Conservation (phyloP, 2,797 vertebrate species). For the Trachurus trachurus region DNA sequence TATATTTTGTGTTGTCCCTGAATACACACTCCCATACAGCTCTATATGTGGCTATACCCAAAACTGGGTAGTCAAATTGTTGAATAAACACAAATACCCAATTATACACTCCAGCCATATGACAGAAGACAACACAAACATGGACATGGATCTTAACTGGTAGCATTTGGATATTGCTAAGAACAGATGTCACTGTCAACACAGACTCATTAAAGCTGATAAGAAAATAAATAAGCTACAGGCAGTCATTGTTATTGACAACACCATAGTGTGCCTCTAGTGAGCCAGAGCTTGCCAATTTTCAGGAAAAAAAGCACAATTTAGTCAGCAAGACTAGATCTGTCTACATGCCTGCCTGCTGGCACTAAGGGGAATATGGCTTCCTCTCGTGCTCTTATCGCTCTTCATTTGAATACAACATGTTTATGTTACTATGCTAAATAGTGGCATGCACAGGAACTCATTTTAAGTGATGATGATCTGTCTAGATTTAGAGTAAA, state of each 20-base stretch:
- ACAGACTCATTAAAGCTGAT: constrained; percentile 84
- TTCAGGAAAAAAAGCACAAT: constrained; percentile 69
- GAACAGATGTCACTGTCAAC: constrained; percentile 85
- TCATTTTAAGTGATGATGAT: constrained; percentile 63
- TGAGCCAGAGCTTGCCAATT: constrained; percentile 77
- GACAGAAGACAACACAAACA: constrained; percentile 68
- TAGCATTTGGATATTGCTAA: constrained; percentile 77
- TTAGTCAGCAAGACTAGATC: constrained; percentile 71
- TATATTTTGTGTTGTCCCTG: not conserved
- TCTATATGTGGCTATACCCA: constrained; percentile 42
- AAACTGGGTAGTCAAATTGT: constrained; percentile 60
- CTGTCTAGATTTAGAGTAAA: constrained; percentile 54
- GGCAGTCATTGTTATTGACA: constrained; percentile 83
- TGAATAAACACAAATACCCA: constrained; percentile 63
- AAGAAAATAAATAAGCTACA: constrained; percentile 85
- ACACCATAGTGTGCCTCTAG: constrained; percentile 79
- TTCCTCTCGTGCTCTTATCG: constrained; percentile 65
- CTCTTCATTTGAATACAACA: constrained; percentile 72
- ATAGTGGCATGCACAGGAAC: constrained; percentile 48
- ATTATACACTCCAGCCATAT: constrained; percentile 61
- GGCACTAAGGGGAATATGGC: constrained; percentile 67
- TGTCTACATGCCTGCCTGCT: constrained; percentile 72
- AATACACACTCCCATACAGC: not conserved
- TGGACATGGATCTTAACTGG: constrained; percentile 69
- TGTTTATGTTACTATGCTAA: constrained; percentile 69